Base-by-base conservation (phyloP, 64 coral and sea anemone species). In the Platygyra sinensis region DNA sequence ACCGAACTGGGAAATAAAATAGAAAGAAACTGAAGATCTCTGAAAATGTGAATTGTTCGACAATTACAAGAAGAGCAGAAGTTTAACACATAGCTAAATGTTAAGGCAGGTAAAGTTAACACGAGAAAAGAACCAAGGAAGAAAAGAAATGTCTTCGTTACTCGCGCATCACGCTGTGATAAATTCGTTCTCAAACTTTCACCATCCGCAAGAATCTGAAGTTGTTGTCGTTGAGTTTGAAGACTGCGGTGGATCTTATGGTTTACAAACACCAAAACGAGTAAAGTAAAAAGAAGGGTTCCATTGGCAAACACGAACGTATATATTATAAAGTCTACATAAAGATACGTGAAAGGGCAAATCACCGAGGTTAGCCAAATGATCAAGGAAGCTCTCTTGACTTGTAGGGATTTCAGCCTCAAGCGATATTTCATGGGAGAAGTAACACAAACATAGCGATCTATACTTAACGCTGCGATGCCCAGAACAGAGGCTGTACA, bases 401-500 rank as follows among this genome's bases (percentile, higher is more conserved):
- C 91, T 12, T 74, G 76, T 6, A 75, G 78, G 72, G 80, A 77
- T 14, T 76, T 88, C 27, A 92, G 39, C 59, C 54, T 90, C 2
- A 75, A 15, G 20, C 95, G 72, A 60, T 96, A 96, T 28, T 83
- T 90, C 22, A 94, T 52, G 10, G 95, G 95, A 10, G 77, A 87
- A n/a, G 76, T 89, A 22, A 96, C 75, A 4, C 87, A 78, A 49
- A 94, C 77, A 36, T 88, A 96, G 12, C 95, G 87, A 71, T 96
- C 95, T 73, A 96, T 80, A 15, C 88, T 91, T 52, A 96, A 93
- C 4, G 88, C 76, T 10, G 81, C 89, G 46, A 96, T 96, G 29
- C 95, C 90, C 67, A 96, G 39, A 8, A 96, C 90, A 28, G 95
- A 96, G 8, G 95, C 95, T 10, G 95, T 87, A 30, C 95, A 96